phyloP scores from a whole-genome alignment of 2,888 invertebrate genomes.

The Acanthopleura granulata region DNA sequence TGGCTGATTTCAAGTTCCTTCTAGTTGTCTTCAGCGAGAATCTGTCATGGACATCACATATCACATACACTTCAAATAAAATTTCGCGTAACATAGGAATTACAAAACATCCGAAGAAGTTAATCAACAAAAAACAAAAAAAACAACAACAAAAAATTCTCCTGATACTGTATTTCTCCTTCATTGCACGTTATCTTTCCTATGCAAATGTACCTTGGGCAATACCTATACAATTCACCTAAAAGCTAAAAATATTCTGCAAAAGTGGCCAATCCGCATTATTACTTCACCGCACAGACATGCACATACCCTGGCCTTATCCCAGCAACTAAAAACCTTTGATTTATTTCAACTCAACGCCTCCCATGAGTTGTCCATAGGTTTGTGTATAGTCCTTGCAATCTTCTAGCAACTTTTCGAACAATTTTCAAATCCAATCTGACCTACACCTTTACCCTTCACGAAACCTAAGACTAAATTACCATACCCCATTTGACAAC shows the following conservation, averaged over 20 bases:
- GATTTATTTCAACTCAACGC: too few relatives aligned
- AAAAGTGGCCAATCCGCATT: not conserved
- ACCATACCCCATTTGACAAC: not conserved
- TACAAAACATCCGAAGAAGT: not conserved
- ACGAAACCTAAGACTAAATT: not conserved
- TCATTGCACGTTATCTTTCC: not conserved
- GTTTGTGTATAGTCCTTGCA: not conserved
- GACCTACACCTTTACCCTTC: not conserved
- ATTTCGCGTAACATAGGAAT: not conserved
- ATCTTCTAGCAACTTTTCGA: not conserved
- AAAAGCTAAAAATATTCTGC: not conserved
- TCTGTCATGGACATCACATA: not conserved
- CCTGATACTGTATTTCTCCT: not conserved
- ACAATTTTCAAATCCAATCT: not conserved
- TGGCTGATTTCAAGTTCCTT: not conserved
- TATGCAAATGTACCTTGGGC: not conserved
- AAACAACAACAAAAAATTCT: too few relatives aligned
- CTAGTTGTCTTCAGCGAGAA: not conserved
- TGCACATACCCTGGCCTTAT: too few relatives aligned
- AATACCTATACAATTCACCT: not conserved
- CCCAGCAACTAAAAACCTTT: too few relatives aligned
- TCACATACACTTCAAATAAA: not conserved
- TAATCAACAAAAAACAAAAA: not conserved
- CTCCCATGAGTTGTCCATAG: not conserved
- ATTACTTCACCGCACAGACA: not conserved